Percentiles rank a stretch among this genome's conserved stretches.
These are phyloP conservation scores for Cottus gobio DNA, from an alignment of 2,113 vertebrate genomes.

Conservation along the genomic window DNA sequence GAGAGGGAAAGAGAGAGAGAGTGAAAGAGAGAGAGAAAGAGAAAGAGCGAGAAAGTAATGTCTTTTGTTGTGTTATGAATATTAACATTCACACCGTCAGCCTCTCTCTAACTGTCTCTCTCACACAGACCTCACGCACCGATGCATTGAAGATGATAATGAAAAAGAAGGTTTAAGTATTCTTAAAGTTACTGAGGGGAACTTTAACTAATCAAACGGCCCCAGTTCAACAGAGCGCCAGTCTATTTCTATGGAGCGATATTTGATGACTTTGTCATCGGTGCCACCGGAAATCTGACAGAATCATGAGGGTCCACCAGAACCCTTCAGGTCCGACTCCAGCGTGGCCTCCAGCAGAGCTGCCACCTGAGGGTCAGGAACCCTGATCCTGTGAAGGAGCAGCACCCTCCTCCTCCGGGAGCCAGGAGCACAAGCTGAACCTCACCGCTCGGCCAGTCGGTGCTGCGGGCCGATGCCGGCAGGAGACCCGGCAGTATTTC, in stretches of 20 bases:
- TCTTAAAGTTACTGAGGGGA: background rate
- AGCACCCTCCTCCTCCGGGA: too few species aligned
- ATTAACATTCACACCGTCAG: slow-evolving; percentile 16
- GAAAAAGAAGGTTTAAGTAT: background rate
- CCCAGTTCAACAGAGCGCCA: too few species aligned
- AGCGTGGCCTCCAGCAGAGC: background rate
- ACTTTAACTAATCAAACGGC: background rate
- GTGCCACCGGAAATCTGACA: too few species aligned
- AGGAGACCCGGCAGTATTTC: too few species aligned
- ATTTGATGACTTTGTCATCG: background rate
- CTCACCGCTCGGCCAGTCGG: too few species aligned
- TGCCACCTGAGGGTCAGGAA: too few species aligned
- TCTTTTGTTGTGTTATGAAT: slow-evolving; percentile 18
- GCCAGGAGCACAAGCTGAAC: too few species aligned
- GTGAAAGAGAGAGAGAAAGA: background rate
- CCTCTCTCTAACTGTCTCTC: background rate
- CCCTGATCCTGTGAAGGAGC: background rate
- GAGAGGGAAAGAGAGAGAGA: too few species aligned
- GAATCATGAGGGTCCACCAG: too few species aligned
- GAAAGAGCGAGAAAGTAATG: slow-evolving; percentile 6
- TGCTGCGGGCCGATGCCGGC: too few species aligned
- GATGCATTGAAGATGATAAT: background rate
- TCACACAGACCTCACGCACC: background rate
- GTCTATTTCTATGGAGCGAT: too few species aligned
- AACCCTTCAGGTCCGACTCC: background rate